Evolutionary conservation across 2,113 vertebrate genomes (phyloP), one percentile per base, ranked within the genome.

Genomic region (Pterocles gutturalis): DNA sequence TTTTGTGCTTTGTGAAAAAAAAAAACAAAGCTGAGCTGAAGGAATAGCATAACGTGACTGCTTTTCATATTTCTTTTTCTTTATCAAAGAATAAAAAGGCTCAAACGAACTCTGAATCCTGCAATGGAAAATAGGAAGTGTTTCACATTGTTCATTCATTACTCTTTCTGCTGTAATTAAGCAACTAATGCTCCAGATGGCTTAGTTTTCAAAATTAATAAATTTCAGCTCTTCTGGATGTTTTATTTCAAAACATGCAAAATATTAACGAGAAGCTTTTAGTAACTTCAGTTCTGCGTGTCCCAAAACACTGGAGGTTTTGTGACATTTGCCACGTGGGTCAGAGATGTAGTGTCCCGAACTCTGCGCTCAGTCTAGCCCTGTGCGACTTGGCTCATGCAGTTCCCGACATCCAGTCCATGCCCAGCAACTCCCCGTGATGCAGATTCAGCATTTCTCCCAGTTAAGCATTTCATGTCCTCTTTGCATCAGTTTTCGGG

Each of bases 131-230:
- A 83, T 29, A 71, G 89, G 96, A 97, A 92, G 90, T 90, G 89
- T 94, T 91, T 96, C 88, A 71, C 77, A 95, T 92, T 96, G 81
- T 95, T 98, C 98, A 97, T 96, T 98, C 90, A 72, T 91, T 49
- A 96, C 67, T 97, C 54, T 97, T 98, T 97, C 90, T 97, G 78
- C 77, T 97, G 97, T 95, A 97, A 98, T 97, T 98, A 98, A 98
- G 89, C 94, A 97, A 89, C 94, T 97, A 98, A 97, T 97, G 91
- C 88, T 97, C 96, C 98, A 98, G 97, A 97, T 97, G 96, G 94
- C 95, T 98, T 96, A 96, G 95, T 97, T 94, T 98, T 97, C 95
- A 97, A 98, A 98, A 98, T 96, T 94, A 95, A 97, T 97, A 97
- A 84, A 98, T 98, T 98, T 98, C 94, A 87, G 65, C 78, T 98